phyloP scores from a whole-genome alignment of 1,140 invertebrate genomes.

The Delia radicum region DNA sequence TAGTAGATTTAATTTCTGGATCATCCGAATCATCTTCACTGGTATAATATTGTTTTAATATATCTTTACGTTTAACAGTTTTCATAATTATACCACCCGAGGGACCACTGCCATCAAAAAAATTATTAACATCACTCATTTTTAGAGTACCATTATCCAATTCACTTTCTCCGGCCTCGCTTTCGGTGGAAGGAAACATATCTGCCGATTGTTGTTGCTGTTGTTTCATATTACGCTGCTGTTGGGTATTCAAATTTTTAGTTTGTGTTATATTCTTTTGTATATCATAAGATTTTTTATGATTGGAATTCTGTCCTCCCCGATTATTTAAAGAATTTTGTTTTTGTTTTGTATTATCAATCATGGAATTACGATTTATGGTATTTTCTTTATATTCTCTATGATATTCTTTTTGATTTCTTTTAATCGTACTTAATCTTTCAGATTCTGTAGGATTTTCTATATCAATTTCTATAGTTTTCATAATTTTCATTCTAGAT shows the following conservation, averaged over 20 bases:
- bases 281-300: background rate
- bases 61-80: conserved; percentile 68
- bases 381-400: conserved; percentile 25
- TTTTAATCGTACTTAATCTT: conserved; percentile 41
- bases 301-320: background rate
- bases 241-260: conserved; percentile 3
- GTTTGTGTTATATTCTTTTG: background rate
- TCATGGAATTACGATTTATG: conserved; percentile 14
- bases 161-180: conserved; percentile 50
- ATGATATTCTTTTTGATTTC: conserved; percentile 40
- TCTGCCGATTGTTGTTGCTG: no score
- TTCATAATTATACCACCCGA: conserved; percentile 64
- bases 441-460: conserved; percentile 49
- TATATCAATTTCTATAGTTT: conserved; percentile 53
- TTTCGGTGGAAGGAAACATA: conserved; percentile 27
- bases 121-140: conserved; percentile 52
- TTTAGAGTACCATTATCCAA: conserved; percentile 48
- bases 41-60: conserved; percentile 68
- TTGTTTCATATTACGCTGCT: background rate
- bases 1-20: conserved; percentile 61
- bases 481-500: conserved; percentile 55
- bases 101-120: conserved; percentile 38
- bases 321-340: conserved; percentile 20
- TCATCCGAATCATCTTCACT: conserved; percentile 51
- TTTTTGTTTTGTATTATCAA: conserved; percentile 12